phyloP scores from a whole-genome alignment of 2,797 vertebrate species.

The Danio aesculapii region DNA sequence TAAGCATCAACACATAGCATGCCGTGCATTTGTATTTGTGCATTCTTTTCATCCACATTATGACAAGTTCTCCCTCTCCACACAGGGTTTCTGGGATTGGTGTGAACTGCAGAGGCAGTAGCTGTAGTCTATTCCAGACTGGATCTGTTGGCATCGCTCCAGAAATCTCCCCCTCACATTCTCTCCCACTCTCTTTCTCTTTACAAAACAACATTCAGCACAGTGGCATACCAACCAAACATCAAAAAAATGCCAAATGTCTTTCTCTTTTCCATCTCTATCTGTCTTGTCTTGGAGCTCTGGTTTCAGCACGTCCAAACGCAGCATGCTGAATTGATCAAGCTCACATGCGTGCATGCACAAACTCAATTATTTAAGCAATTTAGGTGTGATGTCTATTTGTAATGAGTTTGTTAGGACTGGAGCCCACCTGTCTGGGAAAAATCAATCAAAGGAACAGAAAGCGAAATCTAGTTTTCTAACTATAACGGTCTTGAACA shows the following conservation, averaged over 20 bases:
- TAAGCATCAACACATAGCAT: not conserved
- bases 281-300: not conserved
- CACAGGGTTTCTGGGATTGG: slow-evolving; percentile 14
- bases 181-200: slow-evolving; percentile 49
- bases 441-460: slow-evolving; percentile 19
- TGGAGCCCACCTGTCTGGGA: slow-evolving; percentile 36
- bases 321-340: not conserved
- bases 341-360: not conserved
- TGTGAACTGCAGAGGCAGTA: slow-evolving; percentile 44
- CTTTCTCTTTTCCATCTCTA: slow-evolving; percentile 14
- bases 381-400: slow-evolving; percentile 16
- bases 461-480: slow-evolving; percentile 24
- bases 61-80: not conserved
- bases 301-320: not conserved
- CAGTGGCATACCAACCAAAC: slow-evolving; percentile 38
- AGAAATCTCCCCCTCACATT: slow-evolving; percentile 57
- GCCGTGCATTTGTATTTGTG: not conserved
- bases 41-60: slow-evolving; percentile 23
- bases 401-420: not conserved
- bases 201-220: slow-evolving; percentile 41
- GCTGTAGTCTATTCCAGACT: slow-evolving; percentile 30
- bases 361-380: slow-evolving; percentile 24
- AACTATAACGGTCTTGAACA: slow-evolving; percentile 13
- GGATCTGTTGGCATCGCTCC: slow-evolving; percentile 41
- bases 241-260: slow-evolving; percentile 31